These are phyloP conservation scores for Protobothrops flavoviridis DNA, from an alignment of 2,113 vertebrate genomes.

Conservation along the genomic window DNA sequence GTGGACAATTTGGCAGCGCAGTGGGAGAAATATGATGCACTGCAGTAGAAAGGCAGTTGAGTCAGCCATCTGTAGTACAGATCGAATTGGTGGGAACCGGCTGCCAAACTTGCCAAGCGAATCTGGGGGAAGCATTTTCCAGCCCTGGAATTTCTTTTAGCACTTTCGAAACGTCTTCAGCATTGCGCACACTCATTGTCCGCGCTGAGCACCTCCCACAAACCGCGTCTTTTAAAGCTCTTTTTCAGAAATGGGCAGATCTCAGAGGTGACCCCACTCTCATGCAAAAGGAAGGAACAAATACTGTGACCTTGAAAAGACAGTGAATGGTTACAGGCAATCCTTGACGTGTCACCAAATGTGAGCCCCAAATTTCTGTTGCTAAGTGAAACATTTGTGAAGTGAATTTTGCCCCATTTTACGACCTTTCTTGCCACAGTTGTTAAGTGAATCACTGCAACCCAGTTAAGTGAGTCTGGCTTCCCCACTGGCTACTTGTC, in stretches of 20 bases:
- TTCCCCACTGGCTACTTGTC: background rate
- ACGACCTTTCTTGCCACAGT: background rate
- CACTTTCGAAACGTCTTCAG: background rate
- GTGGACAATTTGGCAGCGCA: slow-evolving; percentile 30
- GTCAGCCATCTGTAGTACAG: slow-evolving; percentile 28
- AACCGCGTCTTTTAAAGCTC: too few species aligned
- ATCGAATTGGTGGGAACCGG: slow-evolving; percentile 29
- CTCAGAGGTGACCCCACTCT: background rate
- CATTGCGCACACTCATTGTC: background rate
- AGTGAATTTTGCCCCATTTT: background rate
- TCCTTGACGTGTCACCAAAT: background rate
- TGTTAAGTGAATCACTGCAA: background rate
- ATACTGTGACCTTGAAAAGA: background rate
- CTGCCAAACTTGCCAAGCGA: slow-evolving; percentile 20
- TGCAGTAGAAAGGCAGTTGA: slow-evolving; percentile 31
- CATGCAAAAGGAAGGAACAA: background rate
- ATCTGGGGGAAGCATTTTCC: background rate
- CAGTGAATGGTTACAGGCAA: background rate
- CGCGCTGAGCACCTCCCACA: background rate
- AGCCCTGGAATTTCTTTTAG: background rate
- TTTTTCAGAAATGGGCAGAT: background rate
- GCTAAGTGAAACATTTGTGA: background rate
- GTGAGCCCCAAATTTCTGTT: background rate
- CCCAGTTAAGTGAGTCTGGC: background rate
- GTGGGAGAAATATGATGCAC: slow-evolving; percentile 29